Base-by-base conservation (phyloP, 2,888 invertebrate species). In the Margaritifera margaritifera region DNA sequence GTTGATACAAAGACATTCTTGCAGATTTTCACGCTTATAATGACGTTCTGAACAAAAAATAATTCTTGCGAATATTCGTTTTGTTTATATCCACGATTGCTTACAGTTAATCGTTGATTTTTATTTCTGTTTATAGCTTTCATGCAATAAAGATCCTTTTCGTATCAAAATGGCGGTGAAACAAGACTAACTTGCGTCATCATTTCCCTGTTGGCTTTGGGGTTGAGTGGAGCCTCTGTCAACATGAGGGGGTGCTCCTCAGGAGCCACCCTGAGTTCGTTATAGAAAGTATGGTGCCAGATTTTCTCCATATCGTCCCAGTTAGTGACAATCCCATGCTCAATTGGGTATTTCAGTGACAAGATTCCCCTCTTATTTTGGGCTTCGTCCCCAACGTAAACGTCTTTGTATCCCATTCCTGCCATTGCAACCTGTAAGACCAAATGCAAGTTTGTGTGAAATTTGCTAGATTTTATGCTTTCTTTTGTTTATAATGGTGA, bases 201-300 rank as follows among this genome's bases (percentile, higher is more conserved):
- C 93, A 96, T 96, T 90, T 96, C 96, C 84, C 96, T 93, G 92
- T 97, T 97, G 81, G 96, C 96, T 91, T 96, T 97, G 84, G 96
- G 66, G 54, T 66, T 66, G 18, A 66, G 27, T 19, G 66, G 66
- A 24, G 66, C 66, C 53, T 66, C 66, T 66, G 95, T 95, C 86
- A 95, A 92, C 84, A 96, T 93, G 84, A 96, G 95, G 69, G 96
- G 96, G 90, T 96, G 96, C 91, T 96, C 96, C 91, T 96, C 96
- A 76, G 97, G 97, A 65, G 96, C 96, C 64, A 97, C 96, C 91
- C 97, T 94, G 89, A 98, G 93, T 67, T 82, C 81, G 54, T 63
- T 63, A 25, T 63, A 64, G 56, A 64, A 64, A 42, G 42, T 42
- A 42, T 42, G 42, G 42, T 42, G 1, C 42, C 42, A 42, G 11